These are phyloP conservation scores for Parapsyche elsis DNA, from an alignment of 1,140 invertebrate species.

Conservation along the genomic window DNA sequence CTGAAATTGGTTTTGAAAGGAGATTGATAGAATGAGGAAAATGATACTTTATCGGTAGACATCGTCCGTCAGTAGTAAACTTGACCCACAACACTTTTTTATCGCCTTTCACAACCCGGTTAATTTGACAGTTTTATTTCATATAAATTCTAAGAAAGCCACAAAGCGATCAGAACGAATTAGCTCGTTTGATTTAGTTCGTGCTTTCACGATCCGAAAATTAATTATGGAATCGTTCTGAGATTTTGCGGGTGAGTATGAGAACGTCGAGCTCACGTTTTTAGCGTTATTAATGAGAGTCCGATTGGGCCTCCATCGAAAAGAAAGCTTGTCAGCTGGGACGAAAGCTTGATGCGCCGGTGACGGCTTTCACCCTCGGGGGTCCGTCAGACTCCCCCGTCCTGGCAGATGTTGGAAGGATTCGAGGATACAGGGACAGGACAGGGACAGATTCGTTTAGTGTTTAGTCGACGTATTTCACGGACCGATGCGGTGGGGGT, in stretches of 20 bases:
- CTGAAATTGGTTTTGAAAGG: conserved; percentile 7
- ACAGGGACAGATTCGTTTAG: conserved; percentile 15
- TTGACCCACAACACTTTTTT: conserved; percentile 2
- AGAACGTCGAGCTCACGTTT: conserved; percentile 4
- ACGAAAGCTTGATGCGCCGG: conserved; percentile 27
- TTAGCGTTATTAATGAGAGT: conserved; percentile 17
- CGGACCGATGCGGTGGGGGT: neutral
- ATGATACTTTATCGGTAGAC: conserved; percentile 14
- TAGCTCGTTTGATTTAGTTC: no score
- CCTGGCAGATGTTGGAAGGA: neutral
- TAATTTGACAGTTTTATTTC: neutral
- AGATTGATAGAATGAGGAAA: conserved; percentile 21
- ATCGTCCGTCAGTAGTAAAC: neutral
- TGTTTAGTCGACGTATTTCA: neutral
- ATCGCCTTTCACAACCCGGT: conserved; percentile 15
- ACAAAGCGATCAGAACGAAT: no score
- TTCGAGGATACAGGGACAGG: neutral
- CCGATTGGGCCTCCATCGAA: neutral
- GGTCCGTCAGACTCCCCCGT: neutral
- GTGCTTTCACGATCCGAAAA: no score
- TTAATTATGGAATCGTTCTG: neutral
- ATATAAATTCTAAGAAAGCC: no score
- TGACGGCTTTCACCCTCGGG: conserved; percentile 34
- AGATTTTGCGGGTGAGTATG: neutral
- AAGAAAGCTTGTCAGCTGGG: neutral